phyloP scores from a whole-genome alignment of 1,140 invertebrate genomes.

The Neotoxoptera formosana region DNA sequence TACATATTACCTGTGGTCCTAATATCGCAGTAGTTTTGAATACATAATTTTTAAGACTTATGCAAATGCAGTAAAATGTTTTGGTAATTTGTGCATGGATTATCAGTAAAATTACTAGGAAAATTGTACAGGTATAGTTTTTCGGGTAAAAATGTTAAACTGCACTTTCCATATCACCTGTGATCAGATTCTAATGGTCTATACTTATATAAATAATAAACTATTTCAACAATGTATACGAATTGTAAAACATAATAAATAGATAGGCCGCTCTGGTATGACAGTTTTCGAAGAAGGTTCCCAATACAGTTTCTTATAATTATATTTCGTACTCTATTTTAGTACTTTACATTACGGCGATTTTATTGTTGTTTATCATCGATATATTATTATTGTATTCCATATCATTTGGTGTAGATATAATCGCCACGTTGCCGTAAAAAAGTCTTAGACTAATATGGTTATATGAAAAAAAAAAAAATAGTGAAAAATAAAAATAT shows the following conservation, averaged over 20 bases:
- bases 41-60: background rate
- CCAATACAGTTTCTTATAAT: background rate
- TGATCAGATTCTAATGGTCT: background rate
- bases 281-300: background rate
- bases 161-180: background rate
- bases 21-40: background rate
- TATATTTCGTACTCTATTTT: background rate
- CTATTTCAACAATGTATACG: background rate
- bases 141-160: background rate
- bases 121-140: background rate
- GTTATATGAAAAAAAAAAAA: background rate
- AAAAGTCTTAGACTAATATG: background rate
- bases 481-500: slow-evolving; percentile 5
- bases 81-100: background rate
- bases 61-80: background rate
- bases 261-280: background rate
- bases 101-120: background rate
- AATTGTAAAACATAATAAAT: background rate
- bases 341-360: background rate
- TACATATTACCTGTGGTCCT: background rate
- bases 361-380: background rate
- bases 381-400: background rate
- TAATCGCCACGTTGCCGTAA: background rate
- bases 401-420: background rate
- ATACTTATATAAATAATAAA: background rate